Evolutionary conservation across 1,140 invertebrate genomes (phyloP).

Genomic region (Coelopa frigida): DNA sequence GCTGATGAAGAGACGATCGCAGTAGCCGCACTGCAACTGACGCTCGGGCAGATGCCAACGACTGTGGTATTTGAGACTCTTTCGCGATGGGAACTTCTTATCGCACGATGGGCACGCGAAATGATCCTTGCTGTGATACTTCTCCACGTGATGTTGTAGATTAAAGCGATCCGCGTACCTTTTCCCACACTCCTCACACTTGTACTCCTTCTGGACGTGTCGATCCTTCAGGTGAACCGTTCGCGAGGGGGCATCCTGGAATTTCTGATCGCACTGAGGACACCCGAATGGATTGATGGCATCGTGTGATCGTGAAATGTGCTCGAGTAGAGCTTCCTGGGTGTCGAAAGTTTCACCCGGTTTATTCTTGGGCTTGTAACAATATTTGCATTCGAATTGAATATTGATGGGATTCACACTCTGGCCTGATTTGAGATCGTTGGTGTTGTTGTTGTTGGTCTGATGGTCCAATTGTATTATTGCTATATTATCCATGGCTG

Average conservation of each 20-base stretch:
- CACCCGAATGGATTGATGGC: conserved; percentile 36
- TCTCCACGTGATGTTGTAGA: conserved; percentile 33
- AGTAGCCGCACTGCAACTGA: conserved; percentile 31
- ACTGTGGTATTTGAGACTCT: conserved; percentile 39
- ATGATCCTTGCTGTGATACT: conserved; percentile 40
- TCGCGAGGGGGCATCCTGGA: conserved; percentile 37
- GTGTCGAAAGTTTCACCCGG: conserved; percentile 27
- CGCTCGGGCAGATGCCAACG: conserved; percentile 39
- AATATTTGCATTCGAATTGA: conserved; percentile 34
- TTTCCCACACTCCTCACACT: conserved; percentile 33
- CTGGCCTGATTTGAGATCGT: too few species aligned
- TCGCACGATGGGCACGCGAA: conserved; percentile 35
- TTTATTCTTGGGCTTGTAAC: conserved; percentile 17
- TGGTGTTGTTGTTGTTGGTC: too few species aligned
- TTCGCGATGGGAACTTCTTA: conserved; percentile 36
- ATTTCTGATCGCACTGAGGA: conserved; percentile 27
- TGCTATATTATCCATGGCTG: too few species aligned
- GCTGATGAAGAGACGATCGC: conserved; percentile 37
- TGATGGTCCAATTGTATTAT: too few species aligned
- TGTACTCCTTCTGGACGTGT: conserved; percentile 32
- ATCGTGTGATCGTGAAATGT: conserved; percentile 28
- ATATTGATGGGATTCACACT: conserved; percentile 1
- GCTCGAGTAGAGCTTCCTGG: conserved; percentile 29
- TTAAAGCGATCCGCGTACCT: conserved; percentile 40
- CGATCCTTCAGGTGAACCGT: conserved; percentile 33